Evolutionary conservation across 2,888 invertebrate species (phyloP), one percentile per base, ranked within the genome.

Genomic region (Agonopterix arenella): DNA sequence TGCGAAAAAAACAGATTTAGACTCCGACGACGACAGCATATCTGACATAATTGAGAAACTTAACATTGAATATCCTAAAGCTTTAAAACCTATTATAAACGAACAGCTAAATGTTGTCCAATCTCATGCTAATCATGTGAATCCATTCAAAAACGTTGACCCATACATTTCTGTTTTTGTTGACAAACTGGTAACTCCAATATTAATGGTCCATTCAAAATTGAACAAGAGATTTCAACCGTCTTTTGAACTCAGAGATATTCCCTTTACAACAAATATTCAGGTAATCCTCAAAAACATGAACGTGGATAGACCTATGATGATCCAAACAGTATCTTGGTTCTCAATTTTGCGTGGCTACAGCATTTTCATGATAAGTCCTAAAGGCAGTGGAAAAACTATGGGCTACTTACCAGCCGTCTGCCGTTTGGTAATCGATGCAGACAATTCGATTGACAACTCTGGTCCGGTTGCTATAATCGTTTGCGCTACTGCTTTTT

Each of bases 241-340:
- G 0, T 56, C 63, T 13, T 68, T 60, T 11, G 68, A 66, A 11
- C 52, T 88, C 37, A 65, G 75, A 16, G 80, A 88, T 44, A 57
- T 84, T 1, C 64, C 72, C 11, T 89, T 90, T 37, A 80, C 76
- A 28, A 41, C 58, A 0, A 66, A 79, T 44, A 80, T 88, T 36
- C 70, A 74, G 11, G 52, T 64, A 2, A 69, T 64, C 1, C 61
- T 91, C 1, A 68, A 62, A 50, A 77, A 73, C 36, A 71, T 88
- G 70, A 59, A 61, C 0, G 64, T 90, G 0, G 70, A 68, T 4
- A 66, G 66, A 1, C 88, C 92, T 0, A 89, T 84, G 68, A 83
- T 85, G 42, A 80, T 94, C 36, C 95, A 96, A 65, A 90, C 91
- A 0, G 92, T 93, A 48, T 88, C 92, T 0, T 96, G 95, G 95